These are phyloP conservation scores for Standfussiana lucernea DNA, from an alignment of 2,888 invertebrate species.

Conservation along the genomic window DNA sequence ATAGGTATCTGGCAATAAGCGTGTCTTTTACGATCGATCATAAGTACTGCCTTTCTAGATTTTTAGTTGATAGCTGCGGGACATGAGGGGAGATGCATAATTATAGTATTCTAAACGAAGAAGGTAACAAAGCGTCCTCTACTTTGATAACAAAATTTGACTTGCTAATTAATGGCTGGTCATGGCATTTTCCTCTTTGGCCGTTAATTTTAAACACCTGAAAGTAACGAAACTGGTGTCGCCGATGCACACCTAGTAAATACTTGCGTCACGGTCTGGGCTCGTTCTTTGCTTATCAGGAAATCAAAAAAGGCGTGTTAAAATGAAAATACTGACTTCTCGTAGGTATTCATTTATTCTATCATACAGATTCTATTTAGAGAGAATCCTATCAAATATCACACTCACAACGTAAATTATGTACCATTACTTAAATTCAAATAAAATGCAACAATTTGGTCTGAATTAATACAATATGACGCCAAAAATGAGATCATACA, in stretches of 20 bases:
- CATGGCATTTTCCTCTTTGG: not conserved
- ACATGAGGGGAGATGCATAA: not conserved
- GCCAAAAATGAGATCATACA: constrained; percentile 41
- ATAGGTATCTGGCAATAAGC: too few relatives aligned
- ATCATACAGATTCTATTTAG: constrained; percentile 41
- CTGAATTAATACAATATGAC: constrained; percentile 26
- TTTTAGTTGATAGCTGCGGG: not conserved
- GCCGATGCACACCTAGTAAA: not conserved
- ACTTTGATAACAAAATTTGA: not conserved
- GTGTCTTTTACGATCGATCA: not conserved
- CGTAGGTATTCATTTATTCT: constrained; percentile 38
- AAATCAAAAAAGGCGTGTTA: not conserved
- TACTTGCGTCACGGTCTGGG: not conserved
- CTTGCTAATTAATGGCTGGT: not conserved
- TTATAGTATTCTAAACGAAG: not conserved
- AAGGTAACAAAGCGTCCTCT: not conserved
- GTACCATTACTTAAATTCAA: not conserved
- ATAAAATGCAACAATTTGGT: constrained; percentile 43
- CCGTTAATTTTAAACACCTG: not conserved
- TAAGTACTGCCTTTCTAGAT: not conserved
- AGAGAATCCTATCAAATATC: constrained; percentile 27
- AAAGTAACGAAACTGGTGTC: not conserved
- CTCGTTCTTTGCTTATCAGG: not conserved
- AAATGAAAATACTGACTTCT: constrained; percentile 16
- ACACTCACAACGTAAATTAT: constrained; percentile 32